Evolutionary conservation across 1,140 invertebrate genomes (phyloP).

Genomic region (Nilaparvata lugens): DNA sequence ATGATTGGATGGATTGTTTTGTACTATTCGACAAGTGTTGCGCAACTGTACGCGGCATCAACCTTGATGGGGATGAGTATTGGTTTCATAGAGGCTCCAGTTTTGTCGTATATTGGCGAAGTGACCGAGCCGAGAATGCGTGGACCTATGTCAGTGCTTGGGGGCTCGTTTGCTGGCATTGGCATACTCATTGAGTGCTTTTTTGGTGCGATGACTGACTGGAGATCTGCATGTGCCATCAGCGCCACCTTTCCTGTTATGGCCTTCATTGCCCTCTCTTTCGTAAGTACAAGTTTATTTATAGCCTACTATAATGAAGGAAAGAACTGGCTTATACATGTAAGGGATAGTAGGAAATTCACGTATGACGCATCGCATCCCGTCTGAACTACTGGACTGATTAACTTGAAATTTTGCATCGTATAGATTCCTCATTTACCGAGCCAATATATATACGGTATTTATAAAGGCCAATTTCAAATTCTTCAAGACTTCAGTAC

Average conservation of each 20-base stretch:
- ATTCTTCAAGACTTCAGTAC: no score
- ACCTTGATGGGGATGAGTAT: conserved; percentile 30
- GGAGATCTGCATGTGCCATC: conserved; percentile 5
- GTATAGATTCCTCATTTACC: no score
- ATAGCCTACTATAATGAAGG: no score
- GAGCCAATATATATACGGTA: no score
- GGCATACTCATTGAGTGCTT: conserved; percentile 2
- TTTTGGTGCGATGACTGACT: conserved; percentile 8
- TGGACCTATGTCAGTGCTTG: not conserved
- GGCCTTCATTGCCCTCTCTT: conserved; percentile 5
- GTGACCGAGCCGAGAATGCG: conserved; percentile 33
- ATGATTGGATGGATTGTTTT: conserved; percentile 19
- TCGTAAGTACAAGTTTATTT: conserved; percentile 11
- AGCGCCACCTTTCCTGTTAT: conserved; percentile 16
- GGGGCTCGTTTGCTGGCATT: conserved; percentile 6
- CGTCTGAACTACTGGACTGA: no score
- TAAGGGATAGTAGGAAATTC: no score
- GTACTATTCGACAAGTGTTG: conserved; percentile 13
- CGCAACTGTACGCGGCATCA: conserved; percentile 13
- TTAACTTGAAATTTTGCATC: no score
- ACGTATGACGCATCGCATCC: no score
- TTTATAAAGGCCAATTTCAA: no score
- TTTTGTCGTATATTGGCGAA: conserved; percentile 41
- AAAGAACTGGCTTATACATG: no score
- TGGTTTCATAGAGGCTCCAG: conserved; percentile 40